Base-by-base conservation (phyloP, 1,140 invertebrate genomes). In the Camponotus floridanus region DNA sequence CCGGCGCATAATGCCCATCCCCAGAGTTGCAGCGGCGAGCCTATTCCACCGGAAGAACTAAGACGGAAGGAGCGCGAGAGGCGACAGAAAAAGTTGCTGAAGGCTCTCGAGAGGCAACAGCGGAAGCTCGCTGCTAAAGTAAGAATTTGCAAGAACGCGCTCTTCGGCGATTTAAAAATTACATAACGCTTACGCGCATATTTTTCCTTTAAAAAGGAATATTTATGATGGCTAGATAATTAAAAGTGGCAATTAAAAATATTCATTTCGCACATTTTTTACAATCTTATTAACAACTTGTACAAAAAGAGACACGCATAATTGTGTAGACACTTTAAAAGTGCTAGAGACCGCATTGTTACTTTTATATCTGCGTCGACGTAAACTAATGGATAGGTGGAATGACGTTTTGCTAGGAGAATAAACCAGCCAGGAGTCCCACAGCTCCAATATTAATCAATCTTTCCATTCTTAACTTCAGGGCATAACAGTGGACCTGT, bases 1-100 rank as follows among this genome's bases (percentile, higher is more conserved):
- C 99, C 99, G 61, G 99, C 99, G 4, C 99, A 99, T 95, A 99
- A 99, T 95, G 98, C 99, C 9, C 99, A 99, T 94, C 99, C 99
- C 0, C 98, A 99, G 93, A 99, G 98, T 51, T 99, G 99, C 95
- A 98, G 98, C 88, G 99, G 99, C 0, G 99, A 99, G 91, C 99
- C 99, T 0, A 99, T 99, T 87, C 98, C 98, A 42, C 98, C 98
- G 6, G 98, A 99, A 91, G 99, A 99, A 95, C 96, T 99, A 31
- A 96, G 98, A 88, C 97, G 98, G 81, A 97, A 98, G 93, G 99
- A 99, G 95, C 96, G 97, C 86, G 98, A 99, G 88, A 97, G 98
- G 92, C 96, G 98, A 94, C 97, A 98, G 94, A 98, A 98, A 96
- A 98, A 99, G 95, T 95, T 99, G 91, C 96, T 98, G 92, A 99